Percentiles rank a stretch among this genome's conserved stretches.
Conservation (phyloP, 2,888 invertebrate species). For the Drosophila emarginata region DNA sequence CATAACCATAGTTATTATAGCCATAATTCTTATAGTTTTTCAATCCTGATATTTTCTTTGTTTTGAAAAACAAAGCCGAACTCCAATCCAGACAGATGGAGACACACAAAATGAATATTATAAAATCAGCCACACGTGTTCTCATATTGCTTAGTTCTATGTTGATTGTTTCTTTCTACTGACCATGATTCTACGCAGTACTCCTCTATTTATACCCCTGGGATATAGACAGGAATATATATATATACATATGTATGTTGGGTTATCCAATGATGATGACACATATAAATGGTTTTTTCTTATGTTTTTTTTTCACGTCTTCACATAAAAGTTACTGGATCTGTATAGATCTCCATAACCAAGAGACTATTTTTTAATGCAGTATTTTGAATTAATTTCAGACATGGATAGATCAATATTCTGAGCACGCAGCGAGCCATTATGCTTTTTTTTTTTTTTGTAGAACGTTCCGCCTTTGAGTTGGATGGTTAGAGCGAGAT, state of each 20-base stretch:
- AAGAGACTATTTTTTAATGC: constrained; percentile 42
- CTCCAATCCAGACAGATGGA: constrained; percentile 39
- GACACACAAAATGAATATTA: constrained; percentile 16
- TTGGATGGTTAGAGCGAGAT: constrained; percentile 11
- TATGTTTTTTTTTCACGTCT: constrained; percentile 22
- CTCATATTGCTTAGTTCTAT: constrained; percentile 37
- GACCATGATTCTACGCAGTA: constrained; percentile 31
- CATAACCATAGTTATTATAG: background rate
- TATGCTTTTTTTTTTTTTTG: background rate
- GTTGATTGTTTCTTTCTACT: constrained; percentile 44
- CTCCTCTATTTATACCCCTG: constrained; percentile 65
- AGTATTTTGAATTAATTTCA: constrained; percentile 56
- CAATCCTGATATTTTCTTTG: constrained; percentile 36
- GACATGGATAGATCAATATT: constrained; percentile 41
- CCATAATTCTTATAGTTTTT: constrained; percentile 20
- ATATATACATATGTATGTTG: background rate
- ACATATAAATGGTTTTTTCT: constrained; percentile 66
- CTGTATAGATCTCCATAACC: constrained; percentile 51
- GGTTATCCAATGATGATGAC: constrained; percentile 45
- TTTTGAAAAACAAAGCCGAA: constrained; percentile 56
- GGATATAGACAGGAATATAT: constrained; percentile 14
- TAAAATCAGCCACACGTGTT: constrained; percentile 27
- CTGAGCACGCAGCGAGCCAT: constrained; percentile 54
- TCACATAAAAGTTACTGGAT: constrained; percentile 52
- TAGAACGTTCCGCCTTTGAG: background rate